These are phyloP conservation scores for Ictalurus furcatus DNA, from an alignment of 2,113 vertebrate genomes.

Conservation along the genomic window DNA sequence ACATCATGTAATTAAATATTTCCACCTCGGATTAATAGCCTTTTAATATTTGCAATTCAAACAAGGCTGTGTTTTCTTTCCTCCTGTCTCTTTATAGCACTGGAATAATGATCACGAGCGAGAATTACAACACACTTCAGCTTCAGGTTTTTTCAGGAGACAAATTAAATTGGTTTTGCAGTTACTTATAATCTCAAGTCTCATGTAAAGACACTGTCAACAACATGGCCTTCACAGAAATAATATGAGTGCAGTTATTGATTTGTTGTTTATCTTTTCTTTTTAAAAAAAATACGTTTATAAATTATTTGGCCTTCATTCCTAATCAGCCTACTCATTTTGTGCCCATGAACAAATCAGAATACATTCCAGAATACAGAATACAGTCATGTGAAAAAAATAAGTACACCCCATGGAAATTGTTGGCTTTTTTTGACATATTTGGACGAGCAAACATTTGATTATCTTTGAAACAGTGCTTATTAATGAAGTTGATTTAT, in stretches of 20 bases:
- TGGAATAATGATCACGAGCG: background rate
- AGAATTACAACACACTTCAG: background rate
- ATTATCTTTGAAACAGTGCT: no score
- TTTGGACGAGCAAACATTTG: no score
- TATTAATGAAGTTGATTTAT: no score
- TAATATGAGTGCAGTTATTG: background rate
- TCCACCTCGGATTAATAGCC: background rate
- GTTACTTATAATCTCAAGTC: background rate
- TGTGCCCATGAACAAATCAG: background rate
- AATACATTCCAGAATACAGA: background rate
- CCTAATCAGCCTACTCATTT: background rate
- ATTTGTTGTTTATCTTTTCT: background rate
- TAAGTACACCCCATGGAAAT: no score
- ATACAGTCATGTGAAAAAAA: no score
- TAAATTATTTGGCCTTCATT: background rate
- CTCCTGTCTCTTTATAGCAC: background rate
- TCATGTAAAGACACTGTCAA: background rate
- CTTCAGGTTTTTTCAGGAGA: background rate
- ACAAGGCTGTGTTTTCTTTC: background rate
- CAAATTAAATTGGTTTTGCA: background rate
- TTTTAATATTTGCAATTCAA: conserved; percentile 36
- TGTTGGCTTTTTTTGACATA: no score
- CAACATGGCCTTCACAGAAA: background rate
- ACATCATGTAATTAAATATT: conserved; percentile 34
- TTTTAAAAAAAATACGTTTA: background rate